Evolutionary conservation across 2,888 invertebrate species (phyloP), one percentile per base, ranked within the genome.

Genomic region (Alsophila aescularia): DNA sequence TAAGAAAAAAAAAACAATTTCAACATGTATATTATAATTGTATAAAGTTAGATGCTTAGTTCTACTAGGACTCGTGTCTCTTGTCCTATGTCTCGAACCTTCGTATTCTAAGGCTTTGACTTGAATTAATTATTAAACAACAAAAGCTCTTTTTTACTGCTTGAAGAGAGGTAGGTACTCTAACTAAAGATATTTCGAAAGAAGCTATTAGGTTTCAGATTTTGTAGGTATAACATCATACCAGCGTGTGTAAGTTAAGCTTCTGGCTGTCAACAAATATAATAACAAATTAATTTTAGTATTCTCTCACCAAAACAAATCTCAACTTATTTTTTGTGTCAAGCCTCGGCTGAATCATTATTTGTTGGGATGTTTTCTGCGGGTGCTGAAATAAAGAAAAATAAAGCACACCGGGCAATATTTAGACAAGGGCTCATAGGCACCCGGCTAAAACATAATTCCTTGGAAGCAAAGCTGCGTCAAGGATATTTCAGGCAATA

Each of bases 401-500:
- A 54, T 58, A 52, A 58, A 56, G 49, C 49, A 54, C 45, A 57
- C 58, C 50, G 53, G 45, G 57, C 57, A 60, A 57, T 57, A 59
- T 60, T 60, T 60, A 56, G 52, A 54, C 50, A 58, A 62, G 45
- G 48, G 55, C 60, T 66, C 56, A 56, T 56, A 65, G 64, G 63
- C 67, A 68, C 63, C 68, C 60, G 65, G 64, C 60, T 72, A 72
- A 69, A 75, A 75, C 69, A 77, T 77, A 73, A 76, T 75, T 74
- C 73, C 66, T 68, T 53, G 57, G 52, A 66, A 73, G 70, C 62
- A 53, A 62, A 64, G 64, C 62, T 70, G 68, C 69, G 74, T 74
- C 75, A 76, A 78, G 77, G 76, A 78, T 82, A 81, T 82, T 77
- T 76, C 62, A 54, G 42, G 76, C 72, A 73, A 83, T 84, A 82